Evolutionary conservation across 1,140 invertebrate genomes (phyloP).

Genomic region (Euwallacea similis): DNA sequence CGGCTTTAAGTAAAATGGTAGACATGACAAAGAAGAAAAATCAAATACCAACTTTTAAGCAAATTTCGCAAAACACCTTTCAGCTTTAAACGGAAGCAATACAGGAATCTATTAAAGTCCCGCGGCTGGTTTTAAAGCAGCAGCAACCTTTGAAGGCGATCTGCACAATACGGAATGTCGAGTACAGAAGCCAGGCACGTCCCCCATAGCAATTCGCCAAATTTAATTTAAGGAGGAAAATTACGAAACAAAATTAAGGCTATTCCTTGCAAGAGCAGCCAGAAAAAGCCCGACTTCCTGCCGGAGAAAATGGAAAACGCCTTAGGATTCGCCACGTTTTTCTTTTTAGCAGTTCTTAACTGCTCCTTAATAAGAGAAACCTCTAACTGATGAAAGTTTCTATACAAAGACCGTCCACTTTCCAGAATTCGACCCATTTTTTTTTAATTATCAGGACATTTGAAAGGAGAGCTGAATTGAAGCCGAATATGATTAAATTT

Average conservation of each 20-base stretch:
- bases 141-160: slow-evolving; percentile 17
- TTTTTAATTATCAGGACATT: too few relatives aligned
- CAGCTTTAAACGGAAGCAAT: background rate
- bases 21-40: too few relatives aligned
- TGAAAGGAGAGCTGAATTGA: too few relatives aligned
- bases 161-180: slow-evolving; percentile 30
- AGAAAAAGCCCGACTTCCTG: slow-evolving; percentile 14
- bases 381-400: slow-evolving; percentile 5
- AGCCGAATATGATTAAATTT: too few relatives aligned
- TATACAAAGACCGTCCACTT: background rate
- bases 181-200: slow-evolving; percentile 26
- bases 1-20: too few relatives aligned
- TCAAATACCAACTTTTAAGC: too few relatives aligned
- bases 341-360: slow-evolving; percentile 21
- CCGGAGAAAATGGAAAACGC: slow-evolving; percentile 22
- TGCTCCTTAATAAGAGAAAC: slow-evolving; percentile 9
- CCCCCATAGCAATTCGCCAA: slow-evolving; percentile 33
- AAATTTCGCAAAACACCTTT: too few relatives aligned
- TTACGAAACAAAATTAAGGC: slow-evolving; percentile 36
- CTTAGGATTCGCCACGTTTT: slow-evolving; percentile 8
- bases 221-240: slow-evolving; percentile 35
- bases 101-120: slow-evolving; percentile 19
- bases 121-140: slow-evolving; percentile 3
- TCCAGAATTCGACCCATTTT: background rate
- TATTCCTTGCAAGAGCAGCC: slow-evolving; percentile 23